Conservation (phyloP, 2,888 invertebrate genomes). For the Agrotis segetum region DNA sequence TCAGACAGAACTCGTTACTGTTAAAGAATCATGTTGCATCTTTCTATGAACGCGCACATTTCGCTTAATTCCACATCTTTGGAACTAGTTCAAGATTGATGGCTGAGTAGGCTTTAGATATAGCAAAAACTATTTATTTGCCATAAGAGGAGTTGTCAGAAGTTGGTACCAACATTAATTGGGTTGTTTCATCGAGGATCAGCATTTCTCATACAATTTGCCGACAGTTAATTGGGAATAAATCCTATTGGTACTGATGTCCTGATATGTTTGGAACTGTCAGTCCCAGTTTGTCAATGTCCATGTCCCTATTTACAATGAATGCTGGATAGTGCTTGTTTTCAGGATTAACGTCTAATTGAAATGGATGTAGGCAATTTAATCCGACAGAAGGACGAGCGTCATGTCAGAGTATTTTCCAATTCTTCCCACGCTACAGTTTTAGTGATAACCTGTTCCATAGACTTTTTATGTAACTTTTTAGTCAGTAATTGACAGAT, state of each 20-base stretch:
- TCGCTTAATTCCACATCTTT: conserved; percentile 49
- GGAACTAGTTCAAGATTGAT: conserved; percentile 47
- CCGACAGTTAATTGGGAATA: conserved; percentile 42
- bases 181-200: conserved; percentile 21
- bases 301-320: conserved; percentile 7
- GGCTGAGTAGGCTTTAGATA: conserved; percentile 49
- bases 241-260: conserved; percentile 11
- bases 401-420: conserved; percentile 2
- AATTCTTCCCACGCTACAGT: conserved; percentile 14
- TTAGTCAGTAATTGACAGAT: conserved; percentile 6
- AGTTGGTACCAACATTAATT: conserved; percentile 42
- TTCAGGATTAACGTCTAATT: conserved; percentile 37
- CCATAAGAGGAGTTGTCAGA: conserved; percentile 38
- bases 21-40: conserved; percentile 52
- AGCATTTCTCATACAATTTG: conserved; percentile 31
- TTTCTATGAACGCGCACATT: conserved; percentile 59
- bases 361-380: conserved; percentile 54
- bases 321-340: conserved; percentile 15
- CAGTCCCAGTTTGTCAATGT: conserved; percentile 27
- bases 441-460: conserved; percentile 3
- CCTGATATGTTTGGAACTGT: conserved; percentile 29
- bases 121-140: conserved; percentile 57
- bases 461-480: background rate
- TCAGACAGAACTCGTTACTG: conserved; percentile 55
- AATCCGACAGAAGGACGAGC: conserved; percentile 9